Percentiles rank a stretch among this genome's conserved stretches.
These are phyloP conservation scores for Agriotes lineatus DNA, from an alignment of 2,888 invertebrate genomes.

Conservation along the genomic window DNA sequence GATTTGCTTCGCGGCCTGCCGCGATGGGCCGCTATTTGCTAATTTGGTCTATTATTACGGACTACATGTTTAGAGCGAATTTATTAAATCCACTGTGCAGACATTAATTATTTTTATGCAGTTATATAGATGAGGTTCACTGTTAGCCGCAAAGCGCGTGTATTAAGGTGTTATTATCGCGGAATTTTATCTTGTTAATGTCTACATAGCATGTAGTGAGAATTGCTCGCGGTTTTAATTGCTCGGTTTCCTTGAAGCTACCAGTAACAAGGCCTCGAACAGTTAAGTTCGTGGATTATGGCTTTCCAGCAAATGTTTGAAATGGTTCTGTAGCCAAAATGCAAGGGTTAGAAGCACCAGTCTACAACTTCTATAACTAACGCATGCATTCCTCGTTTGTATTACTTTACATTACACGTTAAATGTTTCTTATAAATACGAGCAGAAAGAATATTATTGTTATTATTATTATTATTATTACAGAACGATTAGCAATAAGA, in stretches of 20 bases:
- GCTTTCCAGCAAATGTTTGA: too few relatives aligned
- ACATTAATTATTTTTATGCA: constrained; percentile 32
- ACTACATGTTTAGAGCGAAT: constrained; percentile 20
- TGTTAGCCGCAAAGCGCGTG: constrained; percentile 23
- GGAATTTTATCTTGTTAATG: constrained; percentile 29
- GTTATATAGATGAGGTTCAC: constrained; percentile 25
- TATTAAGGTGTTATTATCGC: constrained; percentile 23
- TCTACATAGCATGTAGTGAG: constrained; percentile 27
- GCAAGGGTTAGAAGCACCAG: too few relatives aligned
- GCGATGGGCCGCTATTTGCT: constrained; percentile 19
- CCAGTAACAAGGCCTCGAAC: constrained; percentile 22
- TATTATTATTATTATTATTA: too few relatives aligned
- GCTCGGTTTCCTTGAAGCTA: constrained; percentile 17
- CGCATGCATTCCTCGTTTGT: too few relatives aligned
- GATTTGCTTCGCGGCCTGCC: constrained; percentile 3
- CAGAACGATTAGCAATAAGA: too few relatives aligned
- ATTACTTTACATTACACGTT: too few relatives aligned
- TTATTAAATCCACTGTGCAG: constrained; percentile 13
- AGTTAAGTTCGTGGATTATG: constrained; percentile 25
- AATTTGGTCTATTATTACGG: constrained; percentile 27
- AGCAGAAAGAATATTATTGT: too few relatives aligned
- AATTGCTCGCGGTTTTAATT: constrained; percentile 28
- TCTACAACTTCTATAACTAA: too few relatives aligned
- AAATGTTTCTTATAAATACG: too few relatives aligned
- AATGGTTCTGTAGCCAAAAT: too few relatives aligned